These are phyloP conservation scores for Sapajus apella DNA, from an alignment of 2,113 vertebrate species.

Conservation along the genomic window DNA sequence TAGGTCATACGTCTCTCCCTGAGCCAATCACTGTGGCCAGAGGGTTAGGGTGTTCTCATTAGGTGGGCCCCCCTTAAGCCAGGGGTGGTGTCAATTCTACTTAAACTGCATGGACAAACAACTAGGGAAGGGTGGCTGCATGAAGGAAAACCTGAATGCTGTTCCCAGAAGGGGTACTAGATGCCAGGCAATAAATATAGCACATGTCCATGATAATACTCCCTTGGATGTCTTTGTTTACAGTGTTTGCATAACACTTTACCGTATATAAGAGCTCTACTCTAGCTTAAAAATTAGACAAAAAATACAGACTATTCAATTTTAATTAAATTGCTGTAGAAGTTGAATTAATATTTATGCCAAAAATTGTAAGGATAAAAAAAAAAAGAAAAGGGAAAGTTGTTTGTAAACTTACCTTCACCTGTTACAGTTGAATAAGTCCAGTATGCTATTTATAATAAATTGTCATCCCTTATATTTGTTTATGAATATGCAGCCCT, in stretches of 20 bases:
- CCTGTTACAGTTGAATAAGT: neutral
- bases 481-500: slow-evolving; percentile 59
- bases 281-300: neutral
- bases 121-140: neutral
- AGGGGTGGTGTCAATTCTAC: neutral
- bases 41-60: neutral
- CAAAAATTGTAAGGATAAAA: neutral
- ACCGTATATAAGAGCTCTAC: neutral
- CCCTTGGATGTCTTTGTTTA: neutral
- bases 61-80: neutral
- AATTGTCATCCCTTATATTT: neutral
- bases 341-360: neutral
- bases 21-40: neutral
- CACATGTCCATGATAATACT: neutral
- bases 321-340: neutral
- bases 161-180: neutral
- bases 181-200: neutral
- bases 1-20: neutral
- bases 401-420: neutral
- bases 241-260: neutral
- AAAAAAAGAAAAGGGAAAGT: neutral
- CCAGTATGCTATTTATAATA: neutral
- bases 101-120: neutral
- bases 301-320: neutral
- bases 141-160: neutral